Evolutionary conservation across 23 tunicate genomes (phyloP), one percentile per base, ranked within the genome.

Genomic region (Trididemnum miniatum): DNA sequence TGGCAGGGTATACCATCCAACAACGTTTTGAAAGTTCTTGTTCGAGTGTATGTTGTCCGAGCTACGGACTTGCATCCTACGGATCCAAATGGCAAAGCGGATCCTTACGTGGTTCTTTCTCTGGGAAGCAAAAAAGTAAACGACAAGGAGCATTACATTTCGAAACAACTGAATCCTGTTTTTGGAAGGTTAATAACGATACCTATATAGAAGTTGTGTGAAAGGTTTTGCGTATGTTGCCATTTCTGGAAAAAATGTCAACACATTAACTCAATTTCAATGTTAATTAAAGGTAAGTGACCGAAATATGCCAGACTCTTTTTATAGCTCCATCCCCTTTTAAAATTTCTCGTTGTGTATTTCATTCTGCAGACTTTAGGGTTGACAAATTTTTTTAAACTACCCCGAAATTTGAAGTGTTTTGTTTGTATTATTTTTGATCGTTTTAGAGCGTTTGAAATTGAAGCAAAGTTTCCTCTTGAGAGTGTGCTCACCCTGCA

Each of bases 51-150:
- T 39, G 82, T 91, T 29, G 87, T 91, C 37, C 91, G 91, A 0
- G 91, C 91, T 18, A 87, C 89, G 77, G 97, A 91, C 71, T 83
- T 91, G 28, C 97, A 91, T 63, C 97, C 97, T 2, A 91, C 91
- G 20, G 97, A 91, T 78, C 97, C 97, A 2, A 91, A 91, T 69
- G 97, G 97, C 0, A 91, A 91, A 83, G 91, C 97, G 26, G 97
- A 91, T 72, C 97, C 97, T 0, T 91, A 91, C 71, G 66, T 91
- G 36, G 84, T 86, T 24, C 72, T 91, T 1, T 35, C 83, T 2
- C 88, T 91, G 20, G 97, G 97, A 38, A 50, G 72, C 4, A 67
- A 87, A 27, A 91, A 87, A 78, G 74, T 69, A 0, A 91, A 87
- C 81, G 97, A 91, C 65, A 91, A 91, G 66, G 97, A 91, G 66